These are phyloP conservation scores for Neosilurus hyrtlii DNA, from an alignment of 2,797 vertebrate species.

Conservation along the genomic window DNA sequence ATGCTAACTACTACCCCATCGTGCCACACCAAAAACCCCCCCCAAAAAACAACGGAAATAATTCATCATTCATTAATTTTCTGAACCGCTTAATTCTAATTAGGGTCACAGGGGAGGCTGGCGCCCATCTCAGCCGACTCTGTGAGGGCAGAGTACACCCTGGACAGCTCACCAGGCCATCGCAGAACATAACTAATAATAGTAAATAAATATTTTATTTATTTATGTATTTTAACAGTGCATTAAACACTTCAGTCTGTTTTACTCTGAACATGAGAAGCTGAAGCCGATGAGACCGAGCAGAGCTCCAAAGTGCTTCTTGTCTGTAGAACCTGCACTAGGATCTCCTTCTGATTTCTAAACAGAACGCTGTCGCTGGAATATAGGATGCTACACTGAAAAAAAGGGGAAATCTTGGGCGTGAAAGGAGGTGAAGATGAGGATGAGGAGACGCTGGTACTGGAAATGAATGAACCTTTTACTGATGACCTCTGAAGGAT, in stretches of 20 bases:
- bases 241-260: neutral
- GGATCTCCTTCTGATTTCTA: neutral
- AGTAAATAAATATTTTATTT: too few relatives aligned
- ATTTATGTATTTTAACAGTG: neutral
- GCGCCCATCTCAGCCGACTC: too few relatives aligned
- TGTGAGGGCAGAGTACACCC: too few relatives aligned
- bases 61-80: too few relatives aligned
- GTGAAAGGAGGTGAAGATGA: neutral
- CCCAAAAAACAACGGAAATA: too few relatives aligned
- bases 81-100: too few relatives aligned
- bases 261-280: neutral
- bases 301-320: neutral
- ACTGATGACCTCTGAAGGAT: conserved; percentile 29
- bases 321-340: neutral
- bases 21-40: too few relatives aligned
- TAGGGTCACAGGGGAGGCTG: too few relatives aligned
- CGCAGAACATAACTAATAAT: too few relatives aligned
- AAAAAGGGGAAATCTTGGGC: neutral
- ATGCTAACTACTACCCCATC: too few relatives aligned
- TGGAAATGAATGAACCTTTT: conserved; percentile 35
- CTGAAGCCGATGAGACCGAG: neutral
- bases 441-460: neutral
- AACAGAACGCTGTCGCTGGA: neutral
- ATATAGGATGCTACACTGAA: neutral
- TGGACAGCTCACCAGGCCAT: too few relatives aligned